These are phyloP conservation scores for Oeneis ivallda DNA, from an alignment of 2,888 invertebrate genomes.

Conservation along the genomic window DNA sequence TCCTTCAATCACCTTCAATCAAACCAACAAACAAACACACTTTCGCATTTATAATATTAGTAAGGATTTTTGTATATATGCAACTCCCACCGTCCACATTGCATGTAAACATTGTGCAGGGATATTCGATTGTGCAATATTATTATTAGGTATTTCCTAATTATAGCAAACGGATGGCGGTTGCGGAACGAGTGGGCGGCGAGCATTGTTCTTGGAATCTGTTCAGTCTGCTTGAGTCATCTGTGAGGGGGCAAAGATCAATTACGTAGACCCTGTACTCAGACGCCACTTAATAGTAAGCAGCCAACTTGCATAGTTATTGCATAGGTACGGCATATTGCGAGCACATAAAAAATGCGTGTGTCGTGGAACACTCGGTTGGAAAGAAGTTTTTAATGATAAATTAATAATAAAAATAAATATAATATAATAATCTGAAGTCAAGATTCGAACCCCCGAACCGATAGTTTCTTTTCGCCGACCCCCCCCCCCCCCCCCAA, in stretches of 20 bases:
- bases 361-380: no score
- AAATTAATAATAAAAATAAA: no score
- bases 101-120: background rate
- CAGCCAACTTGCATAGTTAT: background rate
- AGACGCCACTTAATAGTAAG: background rate
- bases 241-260: conserved; percentile 33
- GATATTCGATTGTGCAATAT: conserved; percentile 21
- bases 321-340: no score
- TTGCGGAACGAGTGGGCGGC: conserved; percentile 32
- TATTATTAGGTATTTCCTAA: conserved; percentile 34
- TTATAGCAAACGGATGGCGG: conserved; percentile 40
- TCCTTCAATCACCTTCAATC: no score
- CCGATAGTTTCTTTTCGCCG: no score
- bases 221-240: conserved; percentile 32
- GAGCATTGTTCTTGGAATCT: conserved; percentile 34
- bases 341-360: no score
- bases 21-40: no score
- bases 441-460: no score
- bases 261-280: background rate
- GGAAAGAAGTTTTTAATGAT: no score
- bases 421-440: no score
- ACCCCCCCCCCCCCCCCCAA: no score
- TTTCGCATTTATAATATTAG: no score
- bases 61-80: background rate
- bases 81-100: background rate